These are phyloP conservation scores for Brienomyrus longianalis DNA, from an alignment of 2,113 vertebrate species.

Conservation along the genomic window DNA sequence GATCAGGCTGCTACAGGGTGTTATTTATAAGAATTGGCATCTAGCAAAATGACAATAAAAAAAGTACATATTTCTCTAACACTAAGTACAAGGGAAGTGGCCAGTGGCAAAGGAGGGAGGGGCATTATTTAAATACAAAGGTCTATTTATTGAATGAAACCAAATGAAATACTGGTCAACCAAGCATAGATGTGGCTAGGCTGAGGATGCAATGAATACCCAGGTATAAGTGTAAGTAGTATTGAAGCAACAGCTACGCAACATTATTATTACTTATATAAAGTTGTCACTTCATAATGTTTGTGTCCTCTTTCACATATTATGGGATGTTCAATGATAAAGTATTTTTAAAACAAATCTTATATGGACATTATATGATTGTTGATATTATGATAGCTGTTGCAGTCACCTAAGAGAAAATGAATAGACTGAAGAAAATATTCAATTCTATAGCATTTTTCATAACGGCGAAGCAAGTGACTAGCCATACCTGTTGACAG, in stretches of 20 bases:
- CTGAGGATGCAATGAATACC: background rate
- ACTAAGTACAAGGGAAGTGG: no score
- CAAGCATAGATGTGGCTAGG: background rate
- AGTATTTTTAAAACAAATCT: background rate
- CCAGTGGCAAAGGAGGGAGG: no score
- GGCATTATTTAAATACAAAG: no score
- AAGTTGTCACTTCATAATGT: background rate
- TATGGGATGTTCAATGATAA: background rate
- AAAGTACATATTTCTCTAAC: no score
- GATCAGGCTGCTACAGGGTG: no score
- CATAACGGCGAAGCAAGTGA: background rate
- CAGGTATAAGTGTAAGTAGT: background rate
- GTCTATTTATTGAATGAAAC: background rate
- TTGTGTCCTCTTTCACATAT: background rate
- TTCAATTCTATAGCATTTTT: background rate
- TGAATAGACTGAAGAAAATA: background rate
- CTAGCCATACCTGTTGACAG: background rate
- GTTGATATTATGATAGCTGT: background rate
- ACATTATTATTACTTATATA: background rate
- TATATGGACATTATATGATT: background rate
- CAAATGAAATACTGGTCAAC: background rate
- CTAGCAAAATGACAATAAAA: no score
- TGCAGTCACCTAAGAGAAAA: background rate
- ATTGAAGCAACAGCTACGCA: background rate
- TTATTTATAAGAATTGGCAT: no score